phyloP scores from a whole-genome alignment of 2,113 vertebrate genomes.

The Cyprinodon variegatus region DNA sequence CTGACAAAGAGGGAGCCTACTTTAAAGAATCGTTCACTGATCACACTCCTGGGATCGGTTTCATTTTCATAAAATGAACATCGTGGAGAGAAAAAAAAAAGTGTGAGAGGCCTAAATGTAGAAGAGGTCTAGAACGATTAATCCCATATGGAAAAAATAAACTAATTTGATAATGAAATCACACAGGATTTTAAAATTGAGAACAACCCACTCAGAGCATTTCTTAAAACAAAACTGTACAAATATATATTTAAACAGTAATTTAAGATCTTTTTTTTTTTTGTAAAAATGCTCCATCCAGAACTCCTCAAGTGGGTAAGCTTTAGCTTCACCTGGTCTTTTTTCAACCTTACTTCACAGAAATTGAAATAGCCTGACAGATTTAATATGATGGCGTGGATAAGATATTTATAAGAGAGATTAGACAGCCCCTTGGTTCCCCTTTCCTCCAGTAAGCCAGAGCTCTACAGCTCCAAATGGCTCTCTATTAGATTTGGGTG shows the following conservation, averaged over 20 bases:
- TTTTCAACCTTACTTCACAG: constrained; percentile 31
- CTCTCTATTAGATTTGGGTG: constrained; percentile 78
- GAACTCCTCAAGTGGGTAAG: too few species aligned
- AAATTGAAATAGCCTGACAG: constrained; percentile 58
- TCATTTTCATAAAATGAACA: constrained; percentile 10
- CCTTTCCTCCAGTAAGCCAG: constrained; percentile 65
- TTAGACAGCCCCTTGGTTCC: constrained; percentile 64
- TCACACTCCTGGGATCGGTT: background rate
- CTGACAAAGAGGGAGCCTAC: constrained; percentile 36
- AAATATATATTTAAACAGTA: too few species aligned
- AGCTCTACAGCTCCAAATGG: constrained; percentile 75
- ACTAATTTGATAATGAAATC: too few species aligned
- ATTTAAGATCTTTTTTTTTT: too few species aligned
- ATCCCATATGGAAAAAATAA: too few species aligned
- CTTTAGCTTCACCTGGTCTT: too few species aligned
- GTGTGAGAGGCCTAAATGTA: too few species aligned
- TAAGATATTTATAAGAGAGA: constrained; percentile 64
- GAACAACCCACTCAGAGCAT: too few species aligned
- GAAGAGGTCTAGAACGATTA: too few species aligned
- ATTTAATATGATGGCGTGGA: constrained; percentile 67
- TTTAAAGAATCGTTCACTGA: constrained; percentile 39
- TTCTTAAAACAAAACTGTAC: too few species aligned
- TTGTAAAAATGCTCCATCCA: too few species aligned
- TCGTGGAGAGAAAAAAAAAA: constrained; percentile 1
- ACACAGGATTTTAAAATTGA: too few species aligned